Conservation (phyloP, 1,140 invertebrate genomes). For the Drosophila bifasciata region DNA sequence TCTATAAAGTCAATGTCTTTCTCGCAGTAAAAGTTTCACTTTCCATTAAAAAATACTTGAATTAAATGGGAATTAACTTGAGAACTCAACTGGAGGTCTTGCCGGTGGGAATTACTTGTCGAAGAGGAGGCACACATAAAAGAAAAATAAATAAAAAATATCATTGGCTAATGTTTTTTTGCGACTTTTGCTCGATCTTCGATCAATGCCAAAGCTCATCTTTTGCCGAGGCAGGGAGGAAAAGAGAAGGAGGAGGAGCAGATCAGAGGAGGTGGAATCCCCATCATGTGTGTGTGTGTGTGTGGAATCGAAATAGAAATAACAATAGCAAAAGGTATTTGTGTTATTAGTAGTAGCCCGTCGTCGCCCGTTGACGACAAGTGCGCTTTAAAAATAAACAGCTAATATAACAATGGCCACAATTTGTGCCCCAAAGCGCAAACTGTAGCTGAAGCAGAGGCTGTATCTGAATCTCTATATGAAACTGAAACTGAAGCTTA, state of each 20-base stretch:
- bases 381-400: constrained; percentile 76
- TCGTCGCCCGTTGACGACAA: constrained; percentile 9
- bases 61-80: constrained; percentile 71
- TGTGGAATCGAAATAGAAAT: constrained; percentile 35
- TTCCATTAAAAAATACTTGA: constrained; percentile 44
- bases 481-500: constrained; percentile 1
- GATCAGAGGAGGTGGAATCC: constrained; percentile 12
- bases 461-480: not conserved
- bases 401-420: constrained; percentile 76
- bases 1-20: constrained; percentile 30
- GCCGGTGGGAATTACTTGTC: constrained; percentile 53
- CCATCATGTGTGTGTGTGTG: constrained; percentile 35
- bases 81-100: constrained; percentile 6
- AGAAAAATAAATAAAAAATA: constrained; percentile 33
- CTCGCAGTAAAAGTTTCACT: constrained; percentile 44
- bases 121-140: constrained; percentile 9
- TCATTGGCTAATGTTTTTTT: constrained; percentile 55
- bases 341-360: constrained; percentile 60
- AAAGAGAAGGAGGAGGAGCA: not conserved
- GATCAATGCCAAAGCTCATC: constrained; percentile 59
- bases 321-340: constrained; percentile 57
- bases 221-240: not conserved
- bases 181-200: constrained; percentile 59
- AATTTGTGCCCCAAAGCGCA: constrained; percentile 53
- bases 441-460: constrained; percentile 24